phyloP scores from a whole-genome alignment of 2,888 invertebrate species.

The Acronicta leporina region DNA sequence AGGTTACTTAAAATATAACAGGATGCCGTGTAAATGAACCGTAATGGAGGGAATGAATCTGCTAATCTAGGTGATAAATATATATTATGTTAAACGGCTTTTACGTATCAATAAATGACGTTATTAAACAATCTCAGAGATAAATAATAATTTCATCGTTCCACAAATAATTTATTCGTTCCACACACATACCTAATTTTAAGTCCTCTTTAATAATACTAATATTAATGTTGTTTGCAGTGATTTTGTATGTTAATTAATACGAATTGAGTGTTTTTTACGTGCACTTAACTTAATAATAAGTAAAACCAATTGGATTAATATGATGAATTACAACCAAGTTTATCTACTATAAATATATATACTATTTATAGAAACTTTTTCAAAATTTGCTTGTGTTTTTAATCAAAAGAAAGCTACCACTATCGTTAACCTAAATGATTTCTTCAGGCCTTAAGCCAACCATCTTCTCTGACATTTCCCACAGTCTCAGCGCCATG shows the following conservation, averaged over 20 bases:
- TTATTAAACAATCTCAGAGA: background rate
- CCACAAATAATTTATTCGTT: conserved; percentile 19
- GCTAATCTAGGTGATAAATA: background rate
- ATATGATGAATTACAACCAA: conserved; percentile 9
- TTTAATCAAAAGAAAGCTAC: background rate
- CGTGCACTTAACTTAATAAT: conserved; percentile 36
- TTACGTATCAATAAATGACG: background rate
- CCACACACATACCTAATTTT: conserved; percentile 9
- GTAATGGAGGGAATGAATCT: background rate
- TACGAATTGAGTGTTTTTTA: conserved; percentile 32
- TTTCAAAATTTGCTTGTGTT: no score
- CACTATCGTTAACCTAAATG: conserved; percentile 25
- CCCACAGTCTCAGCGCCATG: conserved; percentile 94
- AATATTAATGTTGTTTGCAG: conserved; percentile 50
- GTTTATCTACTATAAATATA: no score
- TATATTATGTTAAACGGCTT: background rate
- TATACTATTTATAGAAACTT: no score
- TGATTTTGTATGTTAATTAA: conserved; percentile 47
- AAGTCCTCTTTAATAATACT: conserved; percentile 31
- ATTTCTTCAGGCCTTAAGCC: conserved; percentile 71
- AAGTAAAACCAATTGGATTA: conserved; percentile 34
- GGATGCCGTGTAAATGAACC: background rate
- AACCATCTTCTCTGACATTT: conserved; percentile 81
- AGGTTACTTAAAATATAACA: background rate
- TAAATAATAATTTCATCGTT: conserved; percentile 20